Percentiles rank a stretch among this genome's conserved stretches.
phyloP scores from a whole-genome alignment of 2,797 vertebrate species.

The Rhinatrema bivittatum region DNA sequence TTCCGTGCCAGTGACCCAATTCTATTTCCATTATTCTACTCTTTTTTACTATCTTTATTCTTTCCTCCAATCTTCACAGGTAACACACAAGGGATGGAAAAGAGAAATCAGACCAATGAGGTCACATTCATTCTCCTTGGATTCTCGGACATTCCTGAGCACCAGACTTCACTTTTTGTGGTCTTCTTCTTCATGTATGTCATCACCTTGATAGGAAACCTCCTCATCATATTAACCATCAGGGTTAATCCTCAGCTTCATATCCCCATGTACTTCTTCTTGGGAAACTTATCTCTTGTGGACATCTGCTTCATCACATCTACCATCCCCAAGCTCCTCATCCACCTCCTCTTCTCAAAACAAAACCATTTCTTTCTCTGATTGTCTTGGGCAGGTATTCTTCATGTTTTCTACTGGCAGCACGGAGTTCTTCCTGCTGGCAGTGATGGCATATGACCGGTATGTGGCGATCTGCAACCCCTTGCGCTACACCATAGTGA shows the following conservation, averaged over 20 bases:
- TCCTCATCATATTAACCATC: slow-evolving; percentile 16
- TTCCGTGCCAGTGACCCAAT: too few species aligned
- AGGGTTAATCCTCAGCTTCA: slow-evolving; percentile 12
- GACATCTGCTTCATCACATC: slow-evolving; percentile 32
- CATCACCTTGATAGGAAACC: slow-evolving; percentile 11
- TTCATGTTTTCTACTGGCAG: slow-evolving; percentile 26
- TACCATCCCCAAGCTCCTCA: slow-evolving; percentile 32
- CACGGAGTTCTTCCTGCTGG: slow-evolving; percentile 41
- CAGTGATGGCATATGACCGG: slow-evolving; percentile 38
- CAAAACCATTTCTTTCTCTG: slow-evolving; percentile 11
- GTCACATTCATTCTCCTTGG: slow-evolving; percentile 21
- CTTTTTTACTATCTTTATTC: too few species aligned
- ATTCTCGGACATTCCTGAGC: slow-evolving; percentile 5
- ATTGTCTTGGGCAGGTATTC: slow-evolving; percentile 26
- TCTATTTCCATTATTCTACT: too few species aligned
- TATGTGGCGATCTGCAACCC: slow-evolving; percentile 39
- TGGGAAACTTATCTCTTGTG: slow-evolving; percentile 35
- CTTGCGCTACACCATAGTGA: slow-evolving; percentile 32
- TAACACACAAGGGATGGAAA: too few species aligned
- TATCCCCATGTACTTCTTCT: slow-evolving; percentile 39
- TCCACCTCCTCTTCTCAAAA: slow-evolving; percentile 11
- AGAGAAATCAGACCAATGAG: not conserved
- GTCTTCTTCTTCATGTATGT: slow-evolving; percentile 15
- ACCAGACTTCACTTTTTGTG: slow-evolving; percentile 16
- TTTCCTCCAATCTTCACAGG: too few species aligned